phyloP scores from a whole-genome alignment of 2,888 invertebrate genomes.

The Drosophila vallismaia region DNA sequence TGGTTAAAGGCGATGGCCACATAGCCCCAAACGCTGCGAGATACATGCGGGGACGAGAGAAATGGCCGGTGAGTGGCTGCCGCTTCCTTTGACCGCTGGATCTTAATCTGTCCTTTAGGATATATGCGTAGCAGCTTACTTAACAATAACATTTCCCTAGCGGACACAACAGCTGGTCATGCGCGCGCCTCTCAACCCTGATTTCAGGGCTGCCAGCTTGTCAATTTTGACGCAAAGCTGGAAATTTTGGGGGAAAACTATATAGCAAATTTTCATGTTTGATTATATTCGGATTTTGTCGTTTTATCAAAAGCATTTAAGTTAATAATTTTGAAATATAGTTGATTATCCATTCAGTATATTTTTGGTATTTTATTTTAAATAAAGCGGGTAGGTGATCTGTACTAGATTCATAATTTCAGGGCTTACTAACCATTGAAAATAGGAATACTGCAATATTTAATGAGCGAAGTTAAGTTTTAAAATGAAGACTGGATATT shows the following conservation, averaged over 20 bases:
- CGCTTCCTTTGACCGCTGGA: slow-evolving; percentile 1
- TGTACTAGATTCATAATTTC: too few relatives aligned
- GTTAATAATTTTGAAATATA: not conserved
- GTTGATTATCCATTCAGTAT: not conserved
- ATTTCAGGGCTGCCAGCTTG: not conserved
- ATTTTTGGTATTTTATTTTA: not conserved
- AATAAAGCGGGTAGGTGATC: not conserved
- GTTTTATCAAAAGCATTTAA: not conserved
- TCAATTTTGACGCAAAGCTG: not conserved
- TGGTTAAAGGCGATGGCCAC: slow-evolving; percentile 86
- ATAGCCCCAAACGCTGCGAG: slow-evolving; percentile 78
- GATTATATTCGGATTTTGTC: not conserved
- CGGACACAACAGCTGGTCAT: slow-evolving; percentile 45
- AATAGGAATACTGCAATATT: too few relatives aligned
- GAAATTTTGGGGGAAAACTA: not conserved
- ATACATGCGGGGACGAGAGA: not conserved
- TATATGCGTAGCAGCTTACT: slow-evolving; percentile 18
- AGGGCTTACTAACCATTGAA: too few relatives aligned
- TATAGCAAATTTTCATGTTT: not conserved
- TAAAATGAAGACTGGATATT: not conserved
- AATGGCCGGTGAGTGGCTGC: not conserved
- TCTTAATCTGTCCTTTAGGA: not conserved
- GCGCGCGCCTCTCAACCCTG: slow-evolving; percentile 46
- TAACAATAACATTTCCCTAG: slow-evolving; percentile 49
- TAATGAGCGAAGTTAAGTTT: not conserved